These are phyloP conservation scores for Prorops nasuta DNA, from an alignment of 1,140 invertebrate species.

Conservation along the genomic window DNA sequence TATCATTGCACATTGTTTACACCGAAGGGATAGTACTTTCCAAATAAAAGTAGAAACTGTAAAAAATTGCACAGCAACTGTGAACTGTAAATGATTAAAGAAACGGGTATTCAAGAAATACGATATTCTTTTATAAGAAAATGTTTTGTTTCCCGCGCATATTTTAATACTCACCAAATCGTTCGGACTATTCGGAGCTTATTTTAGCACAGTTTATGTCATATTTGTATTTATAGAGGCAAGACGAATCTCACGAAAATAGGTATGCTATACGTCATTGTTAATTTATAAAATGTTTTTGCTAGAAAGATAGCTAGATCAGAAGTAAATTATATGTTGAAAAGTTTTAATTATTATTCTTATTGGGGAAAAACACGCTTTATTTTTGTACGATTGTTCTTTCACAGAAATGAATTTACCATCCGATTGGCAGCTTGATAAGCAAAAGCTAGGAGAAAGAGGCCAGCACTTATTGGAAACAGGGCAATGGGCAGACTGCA, in stretches of 20 bases:
- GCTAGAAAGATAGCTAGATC: too few relatives aligned
- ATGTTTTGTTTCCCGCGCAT: slow-evolving; percentile 10
- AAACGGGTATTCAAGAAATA: too few relatives aligned
- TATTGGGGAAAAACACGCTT: too few relatives aligned
- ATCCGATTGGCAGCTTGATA: slow-evolving; percentile 73
- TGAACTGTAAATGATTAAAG: too few relatives aligned
- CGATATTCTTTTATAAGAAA: too few relatives aligned
- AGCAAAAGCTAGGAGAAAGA: slow-evolving; percentile 67
- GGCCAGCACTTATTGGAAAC: slow-evolving; percentile 70
- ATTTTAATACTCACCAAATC: slow-evolving; percentile 2
- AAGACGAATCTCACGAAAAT: slow-evolving; percentile 11
- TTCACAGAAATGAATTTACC: slow-evolving; percentile 43
- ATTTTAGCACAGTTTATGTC: slow-evolving; percentile 9
- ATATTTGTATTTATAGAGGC: slow-evolving; percentile 24
- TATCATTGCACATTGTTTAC: neutral
- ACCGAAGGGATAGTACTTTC: too few relatives aligned
- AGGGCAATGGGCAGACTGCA: slow-evolving; percentile 78
- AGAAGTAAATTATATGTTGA: too few relatives aligned
- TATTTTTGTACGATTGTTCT: too few relatives aligned
- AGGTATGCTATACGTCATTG: slow-evolving; percentile 11
- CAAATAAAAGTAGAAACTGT: too few relatives aligned
- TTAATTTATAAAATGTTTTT: slow-evolving; percentile 1
- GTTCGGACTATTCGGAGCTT: neutral
- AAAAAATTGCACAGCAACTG: too few relatives aligned
- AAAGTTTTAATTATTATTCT: too few relatives aligned